phyloP scores from a whole-genome alignment of 2,888 invertebrate genomes.

The Dexiosoma caninum region DNA sequence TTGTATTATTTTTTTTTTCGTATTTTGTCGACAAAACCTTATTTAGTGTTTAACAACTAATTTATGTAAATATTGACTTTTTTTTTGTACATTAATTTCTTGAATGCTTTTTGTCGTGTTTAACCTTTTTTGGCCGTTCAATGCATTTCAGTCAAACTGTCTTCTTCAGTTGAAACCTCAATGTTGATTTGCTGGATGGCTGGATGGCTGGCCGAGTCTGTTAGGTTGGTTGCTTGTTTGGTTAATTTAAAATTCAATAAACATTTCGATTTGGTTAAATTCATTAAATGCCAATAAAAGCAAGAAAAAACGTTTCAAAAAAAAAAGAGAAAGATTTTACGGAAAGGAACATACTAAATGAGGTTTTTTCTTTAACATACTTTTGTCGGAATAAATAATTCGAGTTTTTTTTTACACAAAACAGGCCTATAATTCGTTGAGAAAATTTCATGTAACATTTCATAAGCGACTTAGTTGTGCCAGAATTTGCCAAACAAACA shows the following conservation, averaged over 20 bases:
- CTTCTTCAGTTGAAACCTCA: conserved; percentile 8
- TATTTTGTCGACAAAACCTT: conserved; percentile 46
- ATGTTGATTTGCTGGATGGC: not conserved
- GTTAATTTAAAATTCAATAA: conserved; percentile 53
- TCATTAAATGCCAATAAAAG: conserved; percentile 61
- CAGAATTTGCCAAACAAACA: too few species aligned
- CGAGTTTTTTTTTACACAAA: not conserved
- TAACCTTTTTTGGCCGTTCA: conserved; percentile 61
- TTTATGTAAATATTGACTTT: conserved; percentile 64
- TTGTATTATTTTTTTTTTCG: conserved; percentile 21
- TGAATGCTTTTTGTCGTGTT: conserved; percentile 54
- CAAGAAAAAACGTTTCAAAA: conserved; percentile 1
- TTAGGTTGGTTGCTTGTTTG: not conserved
- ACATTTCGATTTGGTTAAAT: conserved; percentile 59
- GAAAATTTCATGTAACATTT: too few species aligned
- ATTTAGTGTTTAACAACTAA: conserved; percentile 63
- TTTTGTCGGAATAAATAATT: too few species aligned
- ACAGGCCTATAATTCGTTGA: not conserved
- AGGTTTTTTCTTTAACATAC: conserved; percentile 1
- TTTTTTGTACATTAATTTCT: conserved; percentile 31
- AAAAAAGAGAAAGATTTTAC: not conserved
- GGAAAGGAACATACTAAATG: not conserved
- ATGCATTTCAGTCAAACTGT: conserved; percentile 50
- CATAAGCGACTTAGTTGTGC: too few species aligned
- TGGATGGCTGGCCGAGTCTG: not conserved